Evolutionary conservation across 2,797 vertebrate species (phyloP), one percentile per base, ranked within the genome.

Genomic region (Cyprinella venusta): DNA sequence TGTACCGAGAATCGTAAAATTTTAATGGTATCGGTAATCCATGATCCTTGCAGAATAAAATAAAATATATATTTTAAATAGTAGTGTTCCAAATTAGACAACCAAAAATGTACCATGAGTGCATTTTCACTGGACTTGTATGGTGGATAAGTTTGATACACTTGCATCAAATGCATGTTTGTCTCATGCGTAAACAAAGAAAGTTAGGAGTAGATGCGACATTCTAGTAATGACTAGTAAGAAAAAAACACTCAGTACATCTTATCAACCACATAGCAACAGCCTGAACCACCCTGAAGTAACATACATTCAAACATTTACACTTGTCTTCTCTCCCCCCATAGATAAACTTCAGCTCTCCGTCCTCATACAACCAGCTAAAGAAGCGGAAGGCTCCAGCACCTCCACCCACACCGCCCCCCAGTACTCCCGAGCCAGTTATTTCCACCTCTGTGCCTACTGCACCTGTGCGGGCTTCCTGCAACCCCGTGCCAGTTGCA

Each of bases 331-430:
- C 15, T 30, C 80, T 81, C 78, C 87, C 87, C 76, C 80, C 77
- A 13, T 59, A 99, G 97, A 81, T 94, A 84, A 92, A 91, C 18
- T 91, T 91, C 64, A 92, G 91, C 86, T 96, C 94, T 5, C 90
- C 94, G 26, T 91, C 90, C 0, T 91, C 95, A 65, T 92, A 94
- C 86, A 91, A 94, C 85, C 96, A 95, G 89, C 95, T 95, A 85
- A 97, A 96, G 90, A 99, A 98, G 92, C 93, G 97, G 45, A 96
- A 95, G 88, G 98, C 98, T 6, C 98, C 98, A 4, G 82, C 93
- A 13, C 95, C 96, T 21, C 96, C 96, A 0, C 93, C 96, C 26
- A 95, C 92, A 71, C 93, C 95, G 0, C 79, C 85, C 24, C 89
- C 92, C 48, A 85, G 88, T 61, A 85, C 87, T 36, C 88, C 90